Conservation (phyloP, 2,113 vertebrate genomes). For the Cyprinodon variegatus region DNA sequence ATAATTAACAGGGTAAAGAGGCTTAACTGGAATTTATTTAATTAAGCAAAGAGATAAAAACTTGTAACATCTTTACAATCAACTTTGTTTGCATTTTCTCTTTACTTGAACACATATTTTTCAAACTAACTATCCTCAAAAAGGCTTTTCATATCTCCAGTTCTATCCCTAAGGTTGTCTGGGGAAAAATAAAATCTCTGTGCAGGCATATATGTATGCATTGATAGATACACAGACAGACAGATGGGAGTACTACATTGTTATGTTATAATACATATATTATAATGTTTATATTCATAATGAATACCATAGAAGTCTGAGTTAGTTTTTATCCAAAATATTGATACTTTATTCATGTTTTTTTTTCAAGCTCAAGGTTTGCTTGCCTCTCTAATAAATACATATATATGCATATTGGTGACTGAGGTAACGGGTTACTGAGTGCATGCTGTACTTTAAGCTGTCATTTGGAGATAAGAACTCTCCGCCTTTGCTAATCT, state of each 20-base stretch:
- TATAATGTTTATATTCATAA: neutral
- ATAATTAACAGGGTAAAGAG: neutral
- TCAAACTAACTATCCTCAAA: too few relatives aligned
- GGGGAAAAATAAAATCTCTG: too few relatives aligned
- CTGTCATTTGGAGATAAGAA: conserved; percentile 45
- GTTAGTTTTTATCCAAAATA: neutral
- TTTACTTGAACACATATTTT: neutral
- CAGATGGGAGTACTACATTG: too few relatives aligned
- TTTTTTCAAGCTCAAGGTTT: neutral
- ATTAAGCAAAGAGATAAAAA: neutral
- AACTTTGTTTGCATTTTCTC: neutral
- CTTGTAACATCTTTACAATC: too few relatives aligned
- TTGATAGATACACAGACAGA: too few relatives aligned
- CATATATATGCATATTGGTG: neutral
- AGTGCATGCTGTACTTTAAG: conserved; percentile 70
- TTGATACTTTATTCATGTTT: neutral
- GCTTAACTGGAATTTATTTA: neutral
- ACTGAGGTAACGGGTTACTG: conserved; percentile 27
- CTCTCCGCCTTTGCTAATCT: neutral
- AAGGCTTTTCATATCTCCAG: too few relatives aligned
- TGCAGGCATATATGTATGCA: too few relatives aligned
- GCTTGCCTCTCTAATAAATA: neutral
- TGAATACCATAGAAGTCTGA: neutral
- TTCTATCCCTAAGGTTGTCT: too few relatives aligned
- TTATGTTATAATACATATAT: neutral